phyloP scores from a whole-genome alignment of 1,140 invertebrate genomes.

The Heliconius eleuchia region DNA sequence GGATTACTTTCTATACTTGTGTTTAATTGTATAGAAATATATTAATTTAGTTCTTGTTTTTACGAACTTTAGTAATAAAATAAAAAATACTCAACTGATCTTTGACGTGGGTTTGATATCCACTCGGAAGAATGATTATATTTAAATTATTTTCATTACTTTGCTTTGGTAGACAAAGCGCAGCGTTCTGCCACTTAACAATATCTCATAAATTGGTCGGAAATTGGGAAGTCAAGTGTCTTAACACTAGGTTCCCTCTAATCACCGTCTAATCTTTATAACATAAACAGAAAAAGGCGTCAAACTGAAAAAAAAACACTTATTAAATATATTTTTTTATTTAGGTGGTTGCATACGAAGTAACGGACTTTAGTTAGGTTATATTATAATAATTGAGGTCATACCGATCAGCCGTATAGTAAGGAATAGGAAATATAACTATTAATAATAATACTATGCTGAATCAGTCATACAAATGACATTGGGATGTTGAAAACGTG shows the following conservation, averaged over 20 bases:
- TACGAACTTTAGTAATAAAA: too few relatives aligned
- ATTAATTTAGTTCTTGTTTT: background rate
- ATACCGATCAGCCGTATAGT: background rate
- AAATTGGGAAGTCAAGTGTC: background rate
- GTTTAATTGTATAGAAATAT: background rate
- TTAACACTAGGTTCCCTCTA: background rate
- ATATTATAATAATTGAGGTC: background rate
- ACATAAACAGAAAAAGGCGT: background rate
- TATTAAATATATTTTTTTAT: too few relatives aligned
- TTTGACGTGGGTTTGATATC: background rate
- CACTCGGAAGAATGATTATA: background rate
- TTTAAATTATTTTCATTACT: background rate
- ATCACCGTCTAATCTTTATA: too few relatives aligned
- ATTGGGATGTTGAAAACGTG: slow-evolving; percentile 2
- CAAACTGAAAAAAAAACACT: background rate
- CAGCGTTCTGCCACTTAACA: background rate
- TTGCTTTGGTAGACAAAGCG: too few relatives aligned
- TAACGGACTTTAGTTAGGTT: background rate
- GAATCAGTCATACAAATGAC: background rate
- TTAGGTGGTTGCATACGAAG: background rate
- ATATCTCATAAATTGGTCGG: background rate
- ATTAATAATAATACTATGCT: background rate
- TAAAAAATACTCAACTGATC: too few relatives aligned
- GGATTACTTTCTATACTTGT: background rate
- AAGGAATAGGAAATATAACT: background rate